Conservation (phyloP, 2,113 vertebrate species). For the Urocynchramus pylzowi region DNA sequence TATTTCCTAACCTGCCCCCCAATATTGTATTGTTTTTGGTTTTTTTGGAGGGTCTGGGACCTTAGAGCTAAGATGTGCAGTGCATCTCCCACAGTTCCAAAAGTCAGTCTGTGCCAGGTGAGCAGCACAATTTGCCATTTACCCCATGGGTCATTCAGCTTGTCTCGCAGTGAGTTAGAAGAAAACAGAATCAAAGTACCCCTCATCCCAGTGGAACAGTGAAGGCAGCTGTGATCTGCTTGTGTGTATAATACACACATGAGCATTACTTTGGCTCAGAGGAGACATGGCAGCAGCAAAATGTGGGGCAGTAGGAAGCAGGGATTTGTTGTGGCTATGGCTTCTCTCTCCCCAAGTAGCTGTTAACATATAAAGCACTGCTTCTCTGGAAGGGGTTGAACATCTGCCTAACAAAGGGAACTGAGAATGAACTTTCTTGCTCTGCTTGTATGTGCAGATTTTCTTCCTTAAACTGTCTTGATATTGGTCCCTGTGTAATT, state of each 20-base stretch:
- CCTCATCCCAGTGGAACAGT: background rate
- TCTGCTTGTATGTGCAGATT: background rate
- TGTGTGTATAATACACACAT: too few species aligned
- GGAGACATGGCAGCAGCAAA: background rate
- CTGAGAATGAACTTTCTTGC: background rate
- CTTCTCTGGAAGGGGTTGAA: background rate
- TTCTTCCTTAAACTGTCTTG: background rate
- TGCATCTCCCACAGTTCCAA: background rate
- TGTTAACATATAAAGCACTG: background rate
- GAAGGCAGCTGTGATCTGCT: background rate
- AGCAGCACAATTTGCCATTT: background rate
- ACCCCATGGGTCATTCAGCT: background rate
- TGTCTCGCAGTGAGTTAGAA: fast-evolving
- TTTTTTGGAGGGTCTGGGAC: background rate
- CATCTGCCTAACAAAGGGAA: background rate
- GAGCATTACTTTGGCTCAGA: background rate
- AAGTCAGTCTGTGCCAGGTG: fast-evolving
- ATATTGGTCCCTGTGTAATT: background rate
- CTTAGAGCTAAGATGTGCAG: background rate
- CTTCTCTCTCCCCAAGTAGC: background rate
- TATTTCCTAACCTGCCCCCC: background rate
- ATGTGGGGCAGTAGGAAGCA: background rate
- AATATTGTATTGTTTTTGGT: background rate
- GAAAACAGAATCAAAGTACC: background rate
- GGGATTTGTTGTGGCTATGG: fast-evolving